Evolutionary conservation across 2,797 vertebrate species (phyloP).

Genomic region (Linurgus olivaceus): DNA sequence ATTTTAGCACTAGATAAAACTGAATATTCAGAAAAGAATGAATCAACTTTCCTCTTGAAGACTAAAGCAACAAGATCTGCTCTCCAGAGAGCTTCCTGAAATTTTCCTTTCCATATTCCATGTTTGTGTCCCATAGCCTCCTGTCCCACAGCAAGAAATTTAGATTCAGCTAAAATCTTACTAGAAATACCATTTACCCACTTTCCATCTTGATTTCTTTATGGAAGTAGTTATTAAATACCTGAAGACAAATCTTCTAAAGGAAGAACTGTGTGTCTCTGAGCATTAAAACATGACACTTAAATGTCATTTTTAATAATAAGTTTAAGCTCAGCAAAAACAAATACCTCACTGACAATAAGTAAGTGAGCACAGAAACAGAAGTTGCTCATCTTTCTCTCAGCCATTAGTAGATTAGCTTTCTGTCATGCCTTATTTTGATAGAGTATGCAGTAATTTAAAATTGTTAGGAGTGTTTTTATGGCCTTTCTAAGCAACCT

Average conservation of each 20-base stretch:
- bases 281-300: neutral
- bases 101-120: neutral
- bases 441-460: slow-evolving; percentile 20
- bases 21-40: neutral
- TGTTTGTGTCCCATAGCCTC: neutral
- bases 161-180: neutral
- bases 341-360: slow-evolving; percentile 52
- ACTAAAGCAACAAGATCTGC: neutral
- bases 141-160: neutral
- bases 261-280: neutral
- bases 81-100: neutral
- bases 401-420: slow-evolving; percentile 50
- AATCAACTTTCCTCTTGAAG: neutral
- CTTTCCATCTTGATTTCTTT: neutral
- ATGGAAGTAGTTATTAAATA: neutral
- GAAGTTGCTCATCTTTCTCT: slow-evolving; percentile 28
- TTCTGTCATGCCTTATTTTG: slow-evolving; percentile 50
- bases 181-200: neutral
- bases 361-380: slow-evolving; percentile 49
- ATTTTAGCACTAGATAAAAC: neutral
- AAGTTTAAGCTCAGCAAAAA: neutral
- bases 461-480: slow-evolving; percentile 45
- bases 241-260: neutral
- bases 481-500: slow-evolving; percentile 29
- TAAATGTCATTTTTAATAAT: neutral